Evolutionary conservation across 2,113 vertebrate species (phyloP).

Genomic region (Sinocyclocheilus rhinocerous): DNA sequence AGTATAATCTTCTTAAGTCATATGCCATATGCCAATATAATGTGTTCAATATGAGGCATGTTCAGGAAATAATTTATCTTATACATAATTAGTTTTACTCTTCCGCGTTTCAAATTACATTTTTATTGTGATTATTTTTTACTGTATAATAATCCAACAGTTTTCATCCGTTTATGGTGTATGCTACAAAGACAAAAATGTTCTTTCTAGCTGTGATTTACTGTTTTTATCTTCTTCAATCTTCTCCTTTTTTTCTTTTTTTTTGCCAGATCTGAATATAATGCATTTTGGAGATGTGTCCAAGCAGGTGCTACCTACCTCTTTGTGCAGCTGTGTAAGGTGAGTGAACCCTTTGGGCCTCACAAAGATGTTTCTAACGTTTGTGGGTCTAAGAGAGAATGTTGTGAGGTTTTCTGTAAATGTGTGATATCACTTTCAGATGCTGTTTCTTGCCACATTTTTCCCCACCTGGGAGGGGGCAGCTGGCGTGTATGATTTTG

Average conservation of each 20-base stretch:
- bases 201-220: not conserved
- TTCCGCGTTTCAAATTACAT: no score
- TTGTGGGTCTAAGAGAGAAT: not conserved
- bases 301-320: slow-evolving; percentile 92
- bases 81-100: no score
- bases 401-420: not conserved
- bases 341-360: slow-evolving; percentile 58
- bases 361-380: not conserved
- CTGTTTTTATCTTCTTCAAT: not conserved
- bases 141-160: not conserved
- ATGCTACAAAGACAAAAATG: no score
- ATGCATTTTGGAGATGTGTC: slow-evolving; percentile 93
- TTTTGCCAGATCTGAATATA: slow-evolving; percentile 85
- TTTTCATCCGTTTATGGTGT: not conserved
- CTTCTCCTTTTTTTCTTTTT: no score
- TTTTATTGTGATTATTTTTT: not conserved
- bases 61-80: no score
- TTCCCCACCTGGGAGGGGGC: slow-evolving; percentile 92
- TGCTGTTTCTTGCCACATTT: slow-evolving; percentile 92
- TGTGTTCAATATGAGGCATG: not conserved
- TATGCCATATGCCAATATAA: slow-evolving; percentile 3
- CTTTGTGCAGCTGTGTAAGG: slow-evolving; percentile 92
- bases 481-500: slow-evolving; percentile 86
- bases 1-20: slow-evolving; percentile 36
- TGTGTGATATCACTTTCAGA: slow-evolving; percentile 71